phyloP scores from a whole-genome alignment of 1,140 invertebrate species.

The Helicoverpa armigera region DNA sequence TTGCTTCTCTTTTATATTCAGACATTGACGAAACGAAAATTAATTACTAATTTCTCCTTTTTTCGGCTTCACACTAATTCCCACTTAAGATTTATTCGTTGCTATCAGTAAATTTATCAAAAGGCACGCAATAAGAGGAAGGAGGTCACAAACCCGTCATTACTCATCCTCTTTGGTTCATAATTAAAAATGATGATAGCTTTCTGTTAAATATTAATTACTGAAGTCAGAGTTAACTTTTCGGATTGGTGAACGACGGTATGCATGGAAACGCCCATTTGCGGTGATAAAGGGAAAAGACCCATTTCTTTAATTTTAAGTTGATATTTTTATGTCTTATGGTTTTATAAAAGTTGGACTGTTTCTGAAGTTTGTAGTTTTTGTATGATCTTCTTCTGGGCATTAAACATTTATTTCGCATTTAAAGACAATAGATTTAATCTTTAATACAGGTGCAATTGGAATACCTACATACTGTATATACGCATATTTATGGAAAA shows the following conservation, averaged over 20 bases:
- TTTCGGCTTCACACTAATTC: not conserved
- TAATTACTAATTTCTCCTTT: too few species aligned
- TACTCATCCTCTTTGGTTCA: conserved; percentile 51
- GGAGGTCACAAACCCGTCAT: conserved; percentile 50
- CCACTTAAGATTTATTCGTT: not conserved
- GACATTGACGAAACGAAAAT: too few species aligned
- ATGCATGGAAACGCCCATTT: not conserved
- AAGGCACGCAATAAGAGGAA: conserved; percentile 18
- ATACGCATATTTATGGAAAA: too few species aligned
- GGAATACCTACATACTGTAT: too few species aligned
- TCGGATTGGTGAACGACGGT: not conserved
- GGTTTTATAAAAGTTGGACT: too few species aligned
- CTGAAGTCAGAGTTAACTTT: conserved; percentile 51
- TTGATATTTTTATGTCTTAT: not conserved
- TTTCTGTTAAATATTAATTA: conserved; percentile 63
- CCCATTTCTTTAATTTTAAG: not conserved
- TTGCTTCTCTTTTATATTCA: too few species aligned
- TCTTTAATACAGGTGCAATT: too few species aligned
- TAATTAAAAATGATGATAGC: conserved; percentile 70
- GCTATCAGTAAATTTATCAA: conserved; percentile 21
- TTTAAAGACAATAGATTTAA: too few species aligned
- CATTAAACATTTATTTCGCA: too few species aligned
- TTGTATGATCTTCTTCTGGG: too few species aligned
- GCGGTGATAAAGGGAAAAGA: not conserved
- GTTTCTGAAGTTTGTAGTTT: too few species aligned